Evolutionary conservation across 2,113 vertebrate species (phyloP), one percentile per base, ranked within the genome.

Genomic region (Pseudorhombus dupliciocellatus): DNA sequence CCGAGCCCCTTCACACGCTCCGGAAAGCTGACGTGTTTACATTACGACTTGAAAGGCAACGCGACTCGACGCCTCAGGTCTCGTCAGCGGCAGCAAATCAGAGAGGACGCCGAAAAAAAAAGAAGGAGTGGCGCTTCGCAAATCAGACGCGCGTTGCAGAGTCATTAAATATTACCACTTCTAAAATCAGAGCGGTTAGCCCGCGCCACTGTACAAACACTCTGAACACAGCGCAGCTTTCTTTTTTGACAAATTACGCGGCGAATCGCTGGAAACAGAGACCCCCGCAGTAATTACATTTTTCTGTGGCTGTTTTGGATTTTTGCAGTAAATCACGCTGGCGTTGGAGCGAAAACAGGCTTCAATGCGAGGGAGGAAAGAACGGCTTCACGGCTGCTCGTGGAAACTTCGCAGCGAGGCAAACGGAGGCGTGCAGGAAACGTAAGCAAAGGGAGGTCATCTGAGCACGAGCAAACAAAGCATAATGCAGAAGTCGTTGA

Each of bases 171-270:
- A 74, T 75, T 78, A 86, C 86, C 85, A 78, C 83, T 83, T 88
- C 82, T 85, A 84, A 90, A 91, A 91, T 90, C 81, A 84, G 87
- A 83, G 88, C 53, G 86, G 92, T 92, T 90, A 87, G 79, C 72
- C 77, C 50, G 67, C 71, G 55, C 66, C 65, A 58, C 79, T 75
- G 83, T 80, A 73, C 75, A 86, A 90, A 88, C 83, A 89, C 12
- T 64, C 76, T 85, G 51, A 81, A 90, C 88, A 83, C 86, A 40
- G 66, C 37, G 5, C 65, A 50, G 80, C 83, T 85, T 83, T 84
- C 81, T 81, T 66, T 66, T 81, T 68, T 79, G 73, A 84, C 80
- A 84, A 81, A 82, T 83, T 80, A 72, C 56, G 69, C 22, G 58
- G 31, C 70, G 75, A 81, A 86, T 84, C 66, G 74, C 69, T 66